These are phyloP conservation scores for Eupsittula cactorum DNA, from an alignment of 2,113 vertebrate genomes.

Conservation along the genomic window DNA sequence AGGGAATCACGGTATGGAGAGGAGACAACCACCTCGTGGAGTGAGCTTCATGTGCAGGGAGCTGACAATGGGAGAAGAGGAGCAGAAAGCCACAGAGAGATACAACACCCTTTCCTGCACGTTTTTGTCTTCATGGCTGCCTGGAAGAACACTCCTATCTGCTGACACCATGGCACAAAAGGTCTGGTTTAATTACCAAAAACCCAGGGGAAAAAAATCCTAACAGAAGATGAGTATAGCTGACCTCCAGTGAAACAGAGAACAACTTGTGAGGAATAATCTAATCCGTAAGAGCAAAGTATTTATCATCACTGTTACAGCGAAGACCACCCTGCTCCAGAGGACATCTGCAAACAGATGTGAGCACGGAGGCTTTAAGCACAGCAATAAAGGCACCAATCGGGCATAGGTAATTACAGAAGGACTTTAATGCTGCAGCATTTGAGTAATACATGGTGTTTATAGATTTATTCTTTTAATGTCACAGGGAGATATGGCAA, in stretches of 20 bases:
- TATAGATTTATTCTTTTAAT: not conserved
- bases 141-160: not conserved
- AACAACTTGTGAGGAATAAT: slow-evolving; percentile 11
- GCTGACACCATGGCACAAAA: not conserved
- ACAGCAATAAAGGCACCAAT: not conserved
- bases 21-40: not conserved
- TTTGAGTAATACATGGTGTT: not conserved
- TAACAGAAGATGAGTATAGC: not conserved
- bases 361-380: not conserved
- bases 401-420: not conserved
- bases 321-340: slow-evolving; percentile 29
- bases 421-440: not conserved
- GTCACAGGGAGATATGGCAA: fast-evolving
- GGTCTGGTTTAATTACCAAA: not conserved
- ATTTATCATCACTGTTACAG: not conserved
- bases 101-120: not conserved
- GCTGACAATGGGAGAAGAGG: not conserved
- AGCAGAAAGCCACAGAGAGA: not conserved
- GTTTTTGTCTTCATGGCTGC: not conserved
- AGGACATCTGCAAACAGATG: slow-evolving; percentile 11
- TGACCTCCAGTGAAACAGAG: not conserved
- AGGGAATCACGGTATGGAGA: not conserved
- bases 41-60: fast-evolving
- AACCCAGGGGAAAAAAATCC: not conserved
- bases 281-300: not conserved